Base-by-base conservation (phyloP, 2,113 vertebrate genomes). In the Phyllostomus hastatus region DNA sequence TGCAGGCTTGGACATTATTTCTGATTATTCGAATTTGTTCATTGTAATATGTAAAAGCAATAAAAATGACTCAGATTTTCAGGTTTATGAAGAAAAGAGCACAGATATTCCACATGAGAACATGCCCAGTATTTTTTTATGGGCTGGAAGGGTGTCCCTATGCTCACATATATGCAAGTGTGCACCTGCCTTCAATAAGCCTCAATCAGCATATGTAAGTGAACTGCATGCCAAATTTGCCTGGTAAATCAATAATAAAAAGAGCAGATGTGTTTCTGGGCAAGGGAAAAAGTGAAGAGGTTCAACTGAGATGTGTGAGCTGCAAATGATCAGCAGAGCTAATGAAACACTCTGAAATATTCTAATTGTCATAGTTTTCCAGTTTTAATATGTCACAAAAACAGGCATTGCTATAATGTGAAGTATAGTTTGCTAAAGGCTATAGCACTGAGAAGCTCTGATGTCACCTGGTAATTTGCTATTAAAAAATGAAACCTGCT, bases 141-240 rank as follows among this genome's bases (percentile, higher is more conserved):
- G 92, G 98, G 97, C 82, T 98, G 84, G 66, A 98, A 98, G 97
- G 98, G 97, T 72, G 94, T 98, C 98, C 97, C 98, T 95, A 26
- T 97, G 96, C 97, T 98, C 96, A 90, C 95, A 93, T 98, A 97
- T 98, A 97, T 97, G 98, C 96, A 97, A 98, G 97, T 92, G 92
- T 98, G 97, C 98, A 98, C 98, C 98, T 98, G 98, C 97, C 98
- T 98, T 98, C 98, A 98, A 98, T 98, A 98, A 98, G 97, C 82
- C 33, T 6, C 88, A 91, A 95, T 98, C 97, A 97, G 97, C 96
- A 97, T 95, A 97, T 4, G 64, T 97, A 98, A 97, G 95, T 90
- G 96, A 98, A 95, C 33, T 50, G 24, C 41, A 75, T 89, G 98
- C 98, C 98, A 98, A 98, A 98, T 98, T 98, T 97, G 88, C 97